phyloP scores from a whole-genome alignment of 2,113 vertebrate species.

The Mesembrinibis cayennensis region DNA sequence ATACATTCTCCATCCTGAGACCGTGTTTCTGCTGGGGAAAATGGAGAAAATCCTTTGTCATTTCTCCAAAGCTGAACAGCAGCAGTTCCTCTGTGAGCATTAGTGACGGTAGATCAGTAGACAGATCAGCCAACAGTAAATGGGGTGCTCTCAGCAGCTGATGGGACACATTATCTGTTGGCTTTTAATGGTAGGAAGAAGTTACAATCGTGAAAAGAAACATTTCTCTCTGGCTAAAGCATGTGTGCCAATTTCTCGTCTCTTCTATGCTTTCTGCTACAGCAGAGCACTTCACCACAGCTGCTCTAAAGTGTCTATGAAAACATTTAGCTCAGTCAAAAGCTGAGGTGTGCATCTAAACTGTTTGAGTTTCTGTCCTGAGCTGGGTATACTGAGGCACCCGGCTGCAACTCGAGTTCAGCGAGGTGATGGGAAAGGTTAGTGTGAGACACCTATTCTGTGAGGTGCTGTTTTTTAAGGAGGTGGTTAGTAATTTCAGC shows the following conservation, averaged over 20 bases:
- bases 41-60: not conserved
- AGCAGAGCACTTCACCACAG: not conserved
- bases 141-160: not conserved
- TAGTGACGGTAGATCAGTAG: not conserved
- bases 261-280: not conserved
- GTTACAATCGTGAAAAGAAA: not conserved
- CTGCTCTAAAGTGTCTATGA: not conserved
- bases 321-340: accelerated
- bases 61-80: not conserved
- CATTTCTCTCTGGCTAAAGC: not conserved
- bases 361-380: accelerated
- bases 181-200: not conserved
- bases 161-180: not conserved
- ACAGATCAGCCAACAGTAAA: not conserved
- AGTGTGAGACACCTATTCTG: not conserved
- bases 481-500: not conserved
- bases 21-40: not conserved
- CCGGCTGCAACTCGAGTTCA: accelerated
- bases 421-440: not conserved
- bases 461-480: accelerated
- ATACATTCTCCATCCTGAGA: not conserved
- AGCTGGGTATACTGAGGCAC: accelerated
- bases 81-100: accelerated
- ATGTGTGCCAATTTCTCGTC: not conserved
- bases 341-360: not conserved